A percentile compares a stretch with the other conserved stretches of the same genome.
Evolutionary conservation across 2,888 invertebrate genomes (phyloP).

Genomic region (Acholoe squamosa): DNA sequence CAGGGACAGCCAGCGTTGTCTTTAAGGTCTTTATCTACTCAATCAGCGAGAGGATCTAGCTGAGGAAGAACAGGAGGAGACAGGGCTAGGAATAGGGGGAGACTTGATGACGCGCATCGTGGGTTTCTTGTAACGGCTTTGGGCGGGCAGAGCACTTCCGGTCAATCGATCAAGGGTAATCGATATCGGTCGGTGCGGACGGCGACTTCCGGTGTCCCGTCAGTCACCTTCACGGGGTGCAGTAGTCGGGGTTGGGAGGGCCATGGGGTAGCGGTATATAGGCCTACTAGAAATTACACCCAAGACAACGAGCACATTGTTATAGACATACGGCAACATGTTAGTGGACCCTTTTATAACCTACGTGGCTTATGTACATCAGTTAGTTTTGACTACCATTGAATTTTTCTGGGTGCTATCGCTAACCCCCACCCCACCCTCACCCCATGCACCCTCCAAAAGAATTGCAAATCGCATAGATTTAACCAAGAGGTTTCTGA

Average conservation of each 20-base stretch:
- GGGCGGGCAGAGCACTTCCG: not conserved
- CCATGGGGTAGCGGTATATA: not conserved
- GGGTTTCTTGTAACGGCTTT: conserved; percentile 29
- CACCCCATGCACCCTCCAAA: no score
- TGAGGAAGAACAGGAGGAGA: not conserved
- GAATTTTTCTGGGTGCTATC: no score
- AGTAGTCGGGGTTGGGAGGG: not conserved
- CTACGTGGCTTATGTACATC: no score
- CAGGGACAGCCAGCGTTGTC: conserved; percentile 1
- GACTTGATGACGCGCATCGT: not conserved
- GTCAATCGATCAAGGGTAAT: conserved; percentile 22
- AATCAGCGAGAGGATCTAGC: not conserved
- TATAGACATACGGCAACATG: no score
- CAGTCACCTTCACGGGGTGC: not conserved
- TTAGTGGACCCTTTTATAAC: no score
- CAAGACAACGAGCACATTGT: no score
- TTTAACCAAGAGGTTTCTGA: no score
- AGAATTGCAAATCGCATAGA: no score
- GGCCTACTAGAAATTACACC: no score
- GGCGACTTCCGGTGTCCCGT: conserved; percentile 11
- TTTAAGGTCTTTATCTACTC: conserved; percentile 33
- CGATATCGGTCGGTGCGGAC: conserved; percentile 41
- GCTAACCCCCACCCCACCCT: no score
- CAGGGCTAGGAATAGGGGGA: not conserved
- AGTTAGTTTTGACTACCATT: no score